These are phyloP conservation scores for Papilio elwesi DNA, from an alignment of 2,888 invertebrate genomes.

Conservation along the genomic window DNA sequence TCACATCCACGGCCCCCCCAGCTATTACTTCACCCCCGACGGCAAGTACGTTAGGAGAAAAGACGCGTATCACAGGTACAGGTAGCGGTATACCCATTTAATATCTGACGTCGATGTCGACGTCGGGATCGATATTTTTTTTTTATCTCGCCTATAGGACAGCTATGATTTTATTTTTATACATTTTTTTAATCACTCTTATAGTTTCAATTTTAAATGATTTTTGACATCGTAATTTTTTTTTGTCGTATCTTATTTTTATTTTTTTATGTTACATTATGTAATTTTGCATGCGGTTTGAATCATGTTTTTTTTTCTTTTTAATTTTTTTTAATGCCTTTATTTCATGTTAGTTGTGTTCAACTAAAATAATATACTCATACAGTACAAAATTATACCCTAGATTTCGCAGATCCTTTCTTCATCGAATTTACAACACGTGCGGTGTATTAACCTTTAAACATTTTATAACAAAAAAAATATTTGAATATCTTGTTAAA, in stretches of 20 bases:
- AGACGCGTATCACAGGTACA: conserved; percentile 77
- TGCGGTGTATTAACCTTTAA: not conserved
- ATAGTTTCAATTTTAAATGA: not conserved
- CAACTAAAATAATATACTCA: not conserved
- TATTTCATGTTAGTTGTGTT: not conserved
- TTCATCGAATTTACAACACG: not conserved
- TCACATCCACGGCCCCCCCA: conserved; percentile 77
- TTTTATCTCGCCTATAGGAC: not conserved
- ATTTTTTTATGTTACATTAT: too few relatives aligned
- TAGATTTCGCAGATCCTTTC: not conserved
- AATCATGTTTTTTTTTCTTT: conserved; percentile 1
- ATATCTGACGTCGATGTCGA: not conserved
- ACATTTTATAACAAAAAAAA: not conserved
- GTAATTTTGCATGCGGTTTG: not conserved
- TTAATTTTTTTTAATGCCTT: not conserved
- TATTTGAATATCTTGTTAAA: not conserved
- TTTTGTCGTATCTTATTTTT: not conserved
- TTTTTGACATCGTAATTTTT: not conserved
- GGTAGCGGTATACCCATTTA: conserved; percentile 58
- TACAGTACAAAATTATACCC: conserved; percentile 12
- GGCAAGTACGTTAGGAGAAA: conserved; percentile 79
- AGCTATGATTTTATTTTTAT: not conserved
- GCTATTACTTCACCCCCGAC: conserved; percentile 78
- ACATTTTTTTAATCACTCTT: conserved; percentile 6
- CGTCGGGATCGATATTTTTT: not conserved